These are phyloP conservation scores for Ariopsis seemanni DNA, from an alignment of 2,113 vertebrate genomes.

Conservation along the genomic window DNA sequence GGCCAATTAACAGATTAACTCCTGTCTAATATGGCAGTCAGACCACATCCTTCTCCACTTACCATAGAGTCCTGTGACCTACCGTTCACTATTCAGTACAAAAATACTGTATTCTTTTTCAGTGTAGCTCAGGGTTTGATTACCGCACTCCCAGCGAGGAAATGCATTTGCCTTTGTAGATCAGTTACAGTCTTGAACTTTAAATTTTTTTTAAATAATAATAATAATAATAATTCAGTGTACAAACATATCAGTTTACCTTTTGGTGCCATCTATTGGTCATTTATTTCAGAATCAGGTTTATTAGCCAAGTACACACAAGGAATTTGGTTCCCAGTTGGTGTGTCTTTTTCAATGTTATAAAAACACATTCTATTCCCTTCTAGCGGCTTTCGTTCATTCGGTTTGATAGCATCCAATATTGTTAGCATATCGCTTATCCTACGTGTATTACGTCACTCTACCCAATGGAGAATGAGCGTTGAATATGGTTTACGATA, in stretches of 20 bases:
- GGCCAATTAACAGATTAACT: background rate
- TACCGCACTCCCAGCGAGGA: background rate
- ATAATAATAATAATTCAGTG: background rate
- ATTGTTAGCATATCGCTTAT: too few species aligned
- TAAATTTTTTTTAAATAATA: too few species aligned
- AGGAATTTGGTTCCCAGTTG: too few species aligned
- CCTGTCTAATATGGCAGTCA: background rate
- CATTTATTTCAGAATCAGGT: background rate
- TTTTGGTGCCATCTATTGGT: constrained; percentile 35
- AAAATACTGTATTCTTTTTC: background rate
- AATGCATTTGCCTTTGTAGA: background rate
- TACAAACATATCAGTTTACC: background rate
- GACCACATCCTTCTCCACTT: background rate
- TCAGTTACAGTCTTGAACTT: too few species aligned
- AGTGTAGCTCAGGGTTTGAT: background rate
- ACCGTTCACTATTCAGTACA: background rate
- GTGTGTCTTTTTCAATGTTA: too few species aligned
- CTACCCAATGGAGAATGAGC: too few species aligned
- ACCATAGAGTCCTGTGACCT: background rate
- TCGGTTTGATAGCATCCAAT: too few species aligned
- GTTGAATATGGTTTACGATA: too few species aligned
- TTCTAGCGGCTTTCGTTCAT: too few species aligned
- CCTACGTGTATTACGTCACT: too few species aligned
- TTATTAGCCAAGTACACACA: too few species aligned
- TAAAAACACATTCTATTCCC: too few species aligned